Evolutionary conservation across 2,888 invertebrate species (phyloP), one percentile per base, ranked within the genome.

Genomic region (Myopa testacea): DNA sequence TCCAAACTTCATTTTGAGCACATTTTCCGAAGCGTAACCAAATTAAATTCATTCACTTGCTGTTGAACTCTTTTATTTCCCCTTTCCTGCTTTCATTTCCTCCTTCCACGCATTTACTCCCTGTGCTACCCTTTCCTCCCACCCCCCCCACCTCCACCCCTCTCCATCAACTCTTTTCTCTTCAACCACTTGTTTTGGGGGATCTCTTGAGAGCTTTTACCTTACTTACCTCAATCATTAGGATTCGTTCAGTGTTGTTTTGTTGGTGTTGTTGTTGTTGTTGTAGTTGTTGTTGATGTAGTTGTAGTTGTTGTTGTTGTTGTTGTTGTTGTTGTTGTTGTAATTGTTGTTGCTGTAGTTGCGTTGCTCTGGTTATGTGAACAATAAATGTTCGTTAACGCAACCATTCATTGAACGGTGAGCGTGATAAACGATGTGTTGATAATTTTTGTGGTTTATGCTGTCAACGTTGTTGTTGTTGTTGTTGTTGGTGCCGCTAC

Each of bases 381-480:
- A 80, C 78, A 79, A 80, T 80, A 68, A 79, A 62, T 60, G 77
- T 76, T 80, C 79, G 79, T 80, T 80, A 78, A 72, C 77, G 16
- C 73, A 38, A 63, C 78, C 37, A 75, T 67, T 78, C 67, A 71
- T 71, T 67, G 58, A 40, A 65, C 40, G 45, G 37, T 55, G 55
- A 16, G 80, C 80, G 81, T 84, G 82, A 84, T 84, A 85, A 85
- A 85, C 85, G 85, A 82, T 83, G 79, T 78, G 81, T 78, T 78
- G 80, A 79, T 79, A 79, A 79, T 81, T 78, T 76, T 55, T 62
- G 68, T 70, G 75, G 74, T 78, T 80, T 63, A 65, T 72, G 77
- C 71, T 79, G 80, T 81, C 81, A 82, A 75, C 77, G 81, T 34
- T 71, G 68, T 26, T 75, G 19, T 50, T 38, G 60, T 52, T 50